phyloP scores from a whole-genome alignment of 2,888 invertebrate species.

The Piscicola geometra region DNA sequence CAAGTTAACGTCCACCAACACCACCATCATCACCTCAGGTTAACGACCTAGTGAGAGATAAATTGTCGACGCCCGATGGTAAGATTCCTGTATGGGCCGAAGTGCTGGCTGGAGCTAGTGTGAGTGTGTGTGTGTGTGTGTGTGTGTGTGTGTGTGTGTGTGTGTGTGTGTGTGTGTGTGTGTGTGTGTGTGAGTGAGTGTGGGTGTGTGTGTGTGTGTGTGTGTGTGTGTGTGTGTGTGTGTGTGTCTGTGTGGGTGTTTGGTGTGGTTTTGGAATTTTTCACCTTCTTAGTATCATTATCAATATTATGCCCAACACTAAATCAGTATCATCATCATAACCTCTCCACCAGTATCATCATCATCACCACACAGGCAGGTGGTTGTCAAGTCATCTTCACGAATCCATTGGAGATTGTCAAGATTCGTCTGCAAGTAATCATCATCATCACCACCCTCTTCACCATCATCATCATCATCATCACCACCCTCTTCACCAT shows the following conservation, averaged over 20 bases:
- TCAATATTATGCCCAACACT: no score
- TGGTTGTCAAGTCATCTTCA: constrained; percentile 82
- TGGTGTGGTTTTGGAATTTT: no score
- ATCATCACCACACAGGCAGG: constrained; percentile 50
- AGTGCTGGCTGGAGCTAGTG: constrained; percentile 83
- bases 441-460: background rate
- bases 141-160: no score
- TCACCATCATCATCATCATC: background rate
- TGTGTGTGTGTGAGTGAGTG: no score
- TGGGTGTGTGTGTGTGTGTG: no score
- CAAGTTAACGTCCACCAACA: no score
- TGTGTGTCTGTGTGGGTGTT: no score
- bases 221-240: no score
- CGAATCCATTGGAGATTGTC: constrained; percentile 97
- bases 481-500: background rate
- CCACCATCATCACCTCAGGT: constrained; percentile 60
- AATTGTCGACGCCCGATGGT: constrained; percentile 70
- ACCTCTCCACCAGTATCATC: background rate
- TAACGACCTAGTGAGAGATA: constrained; percentile 92
- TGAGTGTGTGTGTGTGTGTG: constrained; percentile 60
- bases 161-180: no score
- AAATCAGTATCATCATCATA: no score
- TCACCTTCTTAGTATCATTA: no score
- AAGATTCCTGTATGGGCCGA: constrained; percentile 77
- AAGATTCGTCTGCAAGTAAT: constrained; percentile 74